A percentile compares a stretch with the other conserved stretches of the same genome.
phyloP scores from a whole-genome alignment of 2,113 vertebrate genomes.

The Onychostoma macrolepis region DNA sequence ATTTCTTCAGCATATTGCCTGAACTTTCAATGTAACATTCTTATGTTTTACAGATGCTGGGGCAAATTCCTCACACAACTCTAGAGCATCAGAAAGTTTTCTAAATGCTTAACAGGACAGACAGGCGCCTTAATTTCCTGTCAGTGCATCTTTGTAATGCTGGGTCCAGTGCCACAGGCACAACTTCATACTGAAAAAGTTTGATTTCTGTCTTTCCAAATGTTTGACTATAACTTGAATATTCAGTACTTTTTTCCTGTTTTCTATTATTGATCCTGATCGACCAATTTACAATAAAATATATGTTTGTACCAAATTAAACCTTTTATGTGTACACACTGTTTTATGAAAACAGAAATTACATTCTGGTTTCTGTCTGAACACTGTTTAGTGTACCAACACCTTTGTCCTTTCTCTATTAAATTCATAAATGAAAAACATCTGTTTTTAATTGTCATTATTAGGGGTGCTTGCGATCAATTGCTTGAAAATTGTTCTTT shows the following conservation, averaged over 20 bases:
- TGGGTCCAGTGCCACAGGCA: background rate
- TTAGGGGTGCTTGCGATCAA: background rate
- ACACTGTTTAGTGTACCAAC: background rate
- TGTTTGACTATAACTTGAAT: background rate
- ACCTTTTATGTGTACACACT: background rate
- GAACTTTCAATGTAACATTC: background rate
- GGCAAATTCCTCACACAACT: background rate
- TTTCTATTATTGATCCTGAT: background rate
- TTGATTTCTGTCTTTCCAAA: background rate
- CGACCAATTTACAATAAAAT: background rate
- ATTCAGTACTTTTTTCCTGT: background rate
- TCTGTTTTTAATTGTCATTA: background rate
- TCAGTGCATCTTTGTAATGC: background rate
- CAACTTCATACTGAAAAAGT: background rate
- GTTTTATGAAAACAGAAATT: background rate
- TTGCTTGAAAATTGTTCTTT: background rate
- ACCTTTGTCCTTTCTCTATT: background rate
- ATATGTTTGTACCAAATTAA: background rate
- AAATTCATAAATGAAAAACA: background rate
- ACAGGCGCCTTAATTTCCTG: background rate
- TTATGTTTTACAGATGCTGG: conserved; percentile 17
- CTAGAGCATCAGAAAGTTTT: background rate
- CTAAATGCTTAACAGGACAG: background rate
- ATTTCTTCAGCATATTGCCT: background rate
- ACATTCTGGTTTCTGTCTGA: background rate